Evolutionary conservation across 2,888 invertebrate species (phyloP).

Genomic region (Priocnemis perturbator): DNA sequence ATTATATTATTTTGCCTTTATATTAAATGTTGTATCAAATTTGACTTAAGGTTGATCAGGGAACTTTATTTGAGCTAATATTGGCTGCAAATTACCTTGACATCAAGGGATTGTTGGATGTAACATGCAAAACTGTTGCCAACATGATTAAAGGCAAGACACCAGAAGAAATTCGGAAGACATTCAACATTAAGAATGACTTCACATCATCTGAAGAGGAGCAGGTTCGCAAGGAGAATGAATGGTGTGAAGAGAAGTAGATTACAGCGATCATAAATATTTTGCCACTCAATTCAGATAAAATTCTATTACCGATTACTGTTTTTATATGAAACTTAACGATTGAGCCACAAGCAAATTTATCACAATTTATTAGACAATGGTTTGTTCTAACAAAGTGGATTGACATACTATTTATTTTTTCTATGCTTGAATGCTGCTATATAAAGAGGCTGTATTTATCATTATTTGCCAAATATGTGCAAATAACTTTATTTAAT

Average conservation of each 20-base stretch:
- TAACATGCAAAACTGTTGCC: conserved; percentile 98
- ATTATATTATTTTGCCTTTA: neutral
- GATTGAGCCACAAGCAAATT: neutral
- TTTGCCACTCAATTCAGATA: conserved; percentile 7
- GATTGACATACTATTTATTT: too few relatives aligned
- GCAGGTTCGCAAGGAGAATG: conserved; percentile 97
- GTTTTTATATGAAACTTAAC: conserved; percentile 7
- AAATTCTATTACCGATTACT: conserved; percentile 2
- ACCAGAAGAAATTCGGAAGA: conserved; percentile 97
- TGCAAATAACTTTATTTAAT: conserved; percentile 8
- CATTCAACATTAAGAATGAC: conserved; percentile 98
- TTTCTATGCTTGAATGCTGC: neutral
- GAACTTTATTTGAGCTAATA: conserved; percentile 96
- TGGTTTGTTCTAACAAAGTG: neutral
- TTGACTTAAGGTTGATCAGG: conserved; percentile 88
- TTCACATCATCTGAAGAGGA: conserved; percentile 98
- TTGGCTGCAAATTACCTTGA: conserved; percentile 98
- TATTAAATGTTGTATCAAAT: neutral
- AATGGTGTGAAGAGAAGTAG: conserved; percentile 94
- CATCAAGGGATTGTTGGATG: conserved; percentile 95
- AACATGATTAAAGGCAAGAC: conserved; percentile 99
- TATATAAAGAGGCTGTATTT: neutral
- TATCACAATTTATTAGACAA: neutral
- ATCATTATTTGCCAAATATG: too few relatives aligned
- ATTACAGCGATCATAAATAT: conserved; percentile 18